These are phyloP conservation scores for Epistrophe grossulariae DNA, from an alignment of 2,888 invertebrate genomes.

Conservation along the genomic window DNA sequence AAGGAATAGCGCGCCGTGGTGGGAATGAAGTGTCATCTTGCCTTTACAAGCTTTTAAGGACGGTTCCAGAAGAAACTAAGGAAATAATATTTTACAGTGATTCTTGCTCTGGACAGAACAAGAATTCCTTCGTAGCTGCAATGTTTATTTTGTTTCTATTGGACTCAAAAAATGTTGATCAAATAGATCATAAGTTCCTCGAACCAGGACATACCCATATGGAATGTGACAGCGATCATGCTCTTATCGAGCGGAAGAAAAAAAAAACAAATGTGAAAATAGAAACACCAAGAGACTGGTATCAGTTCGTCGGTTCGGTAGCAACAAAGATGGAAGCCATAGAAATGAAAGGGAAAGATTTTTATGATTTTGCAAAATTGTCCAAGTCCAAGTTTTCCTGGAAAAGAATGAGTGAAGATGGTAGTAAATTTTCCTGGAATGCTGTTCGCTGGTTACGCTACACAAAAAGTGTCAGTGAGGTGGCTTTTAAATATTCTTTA, in stretches of 20 bases:
- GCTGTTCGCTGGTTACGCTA: constrained; percentile 60
- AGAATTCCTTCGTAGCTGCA: constrained; percentile 64
- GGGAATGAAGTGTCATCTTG: constrained; percentile 46
- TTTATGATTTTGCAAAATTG: constrained; percentile 37
- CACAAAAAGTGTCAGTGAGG: constrained; percentile 46
- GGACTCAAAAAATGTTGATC: constrained; percentile 49
- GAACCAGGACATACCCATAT: constrained; percentile 67
- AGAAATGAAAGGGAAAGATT: background rate
- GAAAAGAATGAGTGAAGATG: constrained; percentile 36
- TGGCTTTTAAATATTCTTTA: constrained; percentile 58
- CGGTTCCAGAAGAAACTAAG: constrained; percentile 36
- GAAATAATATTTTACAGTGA: constrained; percentile 57
- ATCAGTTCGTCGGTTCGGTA: constrained; percentile 27
- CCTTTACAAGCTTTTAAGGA: constrained; percentile 61
- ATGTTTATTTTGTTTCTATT: constrained; percentile 61
- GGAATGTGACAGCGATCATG: constrained; percentile 66
- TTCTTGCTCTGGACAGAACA: constrained; percentile 63
- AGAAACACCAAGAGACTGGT: constrained; percentile 58
- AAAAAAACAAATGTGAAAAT: constrained; percentile 51
- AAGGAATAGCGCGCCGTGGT: constrained; percentile 30
- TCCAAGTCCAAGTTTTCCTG: constrained; percentile 35
- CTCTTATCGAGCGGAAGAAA: constrained; percentile 57
- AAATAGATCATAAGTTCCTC: constrained; percentile 46
- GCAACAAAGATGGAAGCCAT: no score
- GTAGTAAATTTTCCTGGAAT: constrained; percentile 23